A percentile compares a stretch with the other conserved stretches of the same genome.
These are phyloP conservation scores for Isotomurus palustris DNA, from an alignment of 2,888 invertebrate genomes.

Conservation along the genomic window DNA sequence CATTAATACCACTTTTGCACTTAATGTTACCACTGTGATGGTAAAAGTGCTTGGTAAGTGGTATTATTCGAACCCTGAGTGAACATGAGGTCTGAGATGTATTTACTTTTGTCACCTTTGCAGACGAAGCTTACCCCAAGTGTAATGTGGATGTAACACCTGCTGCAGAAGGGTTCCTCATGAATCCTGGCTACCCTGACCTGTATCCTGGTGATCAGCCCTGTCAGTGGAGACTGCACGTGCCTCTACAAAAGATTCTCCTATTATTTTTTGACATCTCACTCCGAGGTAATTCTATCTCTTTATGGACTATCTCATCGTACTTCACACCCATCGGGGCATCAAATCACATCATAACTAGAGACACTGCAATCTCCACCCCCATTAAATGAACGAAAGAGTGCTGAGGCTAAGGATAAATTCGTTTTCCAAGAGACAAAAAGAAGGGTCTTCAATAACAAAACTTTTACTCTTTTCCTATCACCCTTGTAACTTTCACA, in stretches of 20 bases:
- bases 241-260: conserved; percentile 42
- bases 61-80: too few species aligned
- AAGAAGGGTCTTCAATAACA: background rate
- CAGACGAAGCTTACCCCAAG: conserved; percentile 40
- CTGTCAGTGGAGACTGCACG: conserved; percentile 44
- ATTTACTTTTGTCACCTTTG: conserved; percentile 9
- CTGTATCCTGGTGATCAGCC: conserved; percentile 41
- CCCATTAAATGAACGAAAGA: too few species aligned
- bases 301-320: background rate
- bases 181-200: conserved; percentile 44
- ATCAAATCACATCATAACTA: too few species aligned
- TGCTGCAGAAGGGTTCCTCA: conserved; percentile 42
- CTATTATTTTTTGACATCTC: conserved; percentile 45
- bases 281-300: conserved; percentile 1
- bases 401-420: background rate
- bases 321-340: too few species aligned
- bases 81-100: too few species aligned
- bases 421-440: background rate
- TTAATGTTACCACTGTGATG: too few species aligned
- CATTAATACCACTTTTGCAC: too few species aligned
- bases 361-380: too few species aligned
- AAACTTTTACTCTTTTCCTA: too few species aligned
- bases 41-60: too few species aligned
- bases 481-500: too few species aligned
- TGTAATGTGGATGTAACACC: conserved; percentile 43